Evolutionary conservation across 1,140 invertebrate genomes (phyloP), one percentile per base, ranked within the genome.

Genomic region (Saxidomus purpurata): DNA sequence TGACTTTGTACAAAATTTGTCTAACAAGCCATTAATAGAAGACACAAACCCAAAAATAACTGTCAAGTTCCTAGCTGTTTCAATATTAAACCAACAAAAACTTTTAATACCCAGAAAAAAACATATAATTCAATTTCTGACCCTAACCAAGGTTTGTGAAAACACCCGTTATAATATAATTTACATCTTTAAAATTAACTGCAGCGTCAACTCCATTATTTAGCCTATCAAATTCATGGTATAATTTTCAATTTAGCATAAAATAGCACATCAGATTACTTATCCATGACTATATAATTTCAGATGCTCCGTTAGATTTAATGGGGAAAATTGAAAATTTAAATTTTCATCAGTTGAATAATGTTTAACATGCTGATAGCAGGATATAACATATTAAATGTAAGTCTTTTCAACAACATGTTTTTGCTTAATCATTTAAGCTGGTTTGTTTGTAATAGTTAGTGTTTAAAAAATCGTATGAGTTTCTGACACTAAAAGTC

Each of bases 241-340:
- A 85, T 85, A 85, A 85, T 85, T 85, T 85, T 85, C 83, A 85
- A 85, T 85, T 85, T 85, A 85, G 63, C 80, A 82, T 82, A 82
- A 63, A 82, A 67, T 40, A 34, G 40, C 59, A 59, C 80, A 63
- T 82, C 80, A 82, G 67, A 82, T 82, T 82, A 82, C 80, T 67
- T 82, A 82, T 67, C 61, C 61, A 67, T 63, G 38, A 67, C 80
- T 40, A 34, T 82, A 79, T 28, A 49, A 63, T 63, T 82, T 82
- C 52, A 63, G 80, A 82, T 82, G 80, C 80, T 82, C 52, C 55
- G 80, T 59, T 82, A 82, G 17, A n/a, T 67, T n/a, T 67, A 82
- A 82, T 59, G 80, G 55, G 19, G 40, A 61, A 82, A 63, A 40
- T 67, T 31, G 28, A 82, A 82, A 82, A 82, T 63, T 63, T 22